A percentile compares a stretch with the other conserved stretches of the same genome.
Evolutionary conservation across 2,797 vertebrate genomes (phyloP).

Genomic region (Serranus cabrilla): DNA sequence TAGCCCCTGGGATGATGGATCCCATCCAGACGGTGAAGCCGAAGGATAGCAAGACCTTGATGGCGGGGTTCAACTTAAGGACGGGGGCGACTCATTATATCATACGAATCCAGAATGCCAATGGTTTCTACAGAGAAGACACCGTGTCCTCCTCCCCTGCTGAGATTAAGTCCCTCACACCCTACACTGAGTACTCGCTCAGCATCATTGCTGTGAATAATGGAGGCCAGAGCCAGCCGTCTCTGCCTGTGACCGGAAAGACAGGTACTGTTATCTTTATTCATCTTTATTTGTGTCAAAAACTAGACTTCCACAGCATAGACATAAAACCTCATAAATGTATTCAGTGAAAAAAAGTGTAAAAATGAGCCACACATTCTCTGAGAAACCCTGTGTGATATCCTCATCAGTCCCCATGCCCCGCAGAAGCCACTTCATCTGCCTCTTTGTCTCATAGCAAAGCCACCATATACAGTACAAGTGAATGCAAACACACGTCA

Average conservation of each 20-base stretch:
- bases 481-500: constrained; percentile 3
- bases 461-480: background rate
- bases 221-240: constrained; percentile 90
- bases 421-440: constrained; percentile 62
- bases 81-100: constrained; percentile 87
- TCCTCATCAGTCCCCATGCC: constrained; percentile 42
- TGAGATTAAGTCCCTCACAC: constrained; percentile 84
- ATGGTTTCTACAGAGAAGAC: constrained; percentile 86
- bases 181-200: constrained; percentile 90
- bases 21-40: constrained; percentile 82
- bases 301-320: background rate
- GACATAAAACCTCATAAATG: constrained; percentile 3
- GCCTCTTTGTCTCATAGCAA: constrained; percentile 43
- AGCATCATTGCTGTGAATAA: constrained; percentile 87
- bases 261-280: constrained; percentile 86
- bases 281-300: background rate
- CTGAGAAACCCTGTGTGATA: constrained; percentile 41
- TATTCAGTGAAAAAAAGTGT: background rate
- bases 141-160: constrained; percentile 86
- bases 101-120: constrained; percentile 80
- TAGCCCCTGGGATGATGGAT: constrained; percentile 86
- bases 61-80: constrained; percentile 85
- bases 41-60: constrained; percentile 90
- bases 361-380: constrained; percentile 53
- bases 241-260: constrained; percentile 85